Conservation (phyloP, 2,797 vertebrate species). For the Myioborus miniatus region DNA sequence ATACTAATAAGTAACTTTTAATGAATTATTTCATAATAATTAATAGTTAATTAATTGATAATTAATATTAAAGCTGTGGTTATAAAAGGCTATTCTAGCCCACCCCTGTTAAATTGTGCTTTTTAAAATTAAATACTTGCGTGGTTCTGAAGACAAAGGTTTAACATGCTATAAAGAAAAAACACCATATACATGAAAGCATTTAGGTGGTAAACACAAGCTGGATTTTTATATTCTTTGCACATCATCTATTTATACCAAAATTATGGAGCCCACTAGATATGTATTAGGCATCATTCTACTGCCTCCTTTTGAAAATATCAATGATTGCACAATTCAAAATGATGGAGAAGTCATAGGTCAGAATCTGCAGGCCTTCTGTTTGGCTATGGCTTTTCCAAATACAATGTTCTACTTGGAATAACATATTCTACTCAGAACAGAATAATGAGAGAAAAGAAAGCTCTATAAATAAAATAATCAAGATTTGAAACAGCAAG, state of each 20-base stretch:
- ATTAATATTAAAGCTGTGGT: not conserved
- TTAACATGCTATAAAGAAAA: not conserved
- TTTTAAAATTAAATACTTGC: not conserved
- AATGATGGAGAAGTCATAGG: not conserved
- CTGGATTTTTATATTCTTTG: not conserved
- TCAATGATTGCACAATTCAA: accelerated
- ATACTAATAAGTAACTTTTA: not conserved
- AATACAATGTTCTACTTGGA: not conserved
- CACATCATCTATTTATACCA: not conserved
- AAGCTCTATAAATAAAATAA: not conserved
- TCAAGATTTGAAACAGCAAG: not conserved
- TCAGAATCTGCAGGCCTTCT: not conserved
- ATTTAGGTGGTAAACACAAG: not conserved
- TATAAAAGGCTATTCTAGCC: not conserved
- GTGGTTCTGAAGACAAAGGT: not conserved
- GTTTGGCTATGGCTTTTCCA: not conserved
- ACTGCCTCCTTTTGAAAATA: not conserved
- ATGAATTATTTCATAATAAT: no score
- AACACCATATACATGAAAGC: not conserved
- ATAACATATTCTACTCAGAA: not conserved
- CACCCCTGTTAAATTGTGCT: not conserved
- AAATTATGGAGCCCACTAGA: not conserved
- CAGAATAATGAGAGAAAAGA: not conserved
- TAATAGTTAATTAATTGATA: not conserved
- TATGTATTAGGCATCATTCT: not conserved